These are phyloP conservation scores for Zeugodacus cucurbitae DNA, from an alignment of 1,140 invertebrate genomes.

Conservation along the genomic window DNA sequence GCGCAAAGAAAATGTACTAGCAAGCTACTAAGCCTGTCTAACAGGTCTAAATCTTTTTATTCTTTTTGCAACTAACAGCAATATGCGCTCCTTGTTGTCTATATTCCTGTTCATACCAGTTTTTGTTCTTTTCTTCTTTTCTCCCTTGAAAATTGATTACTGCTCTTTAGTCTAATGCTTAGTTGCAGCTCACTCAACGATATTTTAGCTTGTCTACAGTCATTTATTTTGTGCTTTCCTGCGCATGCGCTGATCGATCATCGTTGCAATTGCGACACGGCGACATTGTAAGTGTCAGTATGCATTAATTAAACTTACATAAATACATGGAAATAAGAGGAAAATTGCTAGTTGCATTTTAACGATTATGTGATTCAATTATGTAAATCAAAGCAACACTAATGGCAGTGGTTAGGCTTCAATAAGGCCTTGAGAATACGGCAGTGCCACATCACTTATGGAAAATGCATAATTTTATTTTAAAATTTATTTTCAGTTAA, in stretches of 20 bases:
- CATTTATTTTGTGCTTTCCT: background rate
- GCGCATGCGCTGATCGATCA: conserved; percentile 31
- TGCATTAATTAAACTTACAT: background rate
- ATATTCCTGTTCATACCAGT: background rate
- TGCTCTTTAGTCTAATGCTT: background rate
- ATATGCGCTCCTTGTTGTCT: too few species aligned
- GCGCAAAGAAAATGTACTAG: background rate
- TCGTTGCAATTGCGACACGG: background rate
- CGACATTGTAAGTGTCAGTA: background rate
- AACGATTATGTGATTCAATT: background rate
- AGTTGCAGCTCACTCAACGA: background rate
- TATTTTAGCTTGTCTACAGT: background rate
- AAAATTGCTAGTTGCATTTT: background rate
- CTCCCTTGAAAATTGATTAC: background rate
- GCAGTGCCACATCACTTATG: too few species aligned
- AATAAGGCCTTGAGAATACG: background rate
- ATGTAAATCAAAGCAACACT: background rate
- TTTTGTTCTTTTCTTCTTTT: background rate
- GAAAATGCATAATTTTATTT: too few species aligned
- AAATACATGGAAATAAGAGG: background rate
- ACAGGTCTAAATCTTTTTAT: background rate
- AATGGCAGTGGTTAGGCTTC: background rate
- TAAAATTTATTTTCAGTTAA: too few species aligned
- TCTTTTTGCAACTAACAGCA: background rate
- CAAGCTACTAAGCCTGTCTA: background rate